Base-by-base conservation (phyloP, 2,888 invertebrate genomes). In the Chelonus formosanus region DNA sequence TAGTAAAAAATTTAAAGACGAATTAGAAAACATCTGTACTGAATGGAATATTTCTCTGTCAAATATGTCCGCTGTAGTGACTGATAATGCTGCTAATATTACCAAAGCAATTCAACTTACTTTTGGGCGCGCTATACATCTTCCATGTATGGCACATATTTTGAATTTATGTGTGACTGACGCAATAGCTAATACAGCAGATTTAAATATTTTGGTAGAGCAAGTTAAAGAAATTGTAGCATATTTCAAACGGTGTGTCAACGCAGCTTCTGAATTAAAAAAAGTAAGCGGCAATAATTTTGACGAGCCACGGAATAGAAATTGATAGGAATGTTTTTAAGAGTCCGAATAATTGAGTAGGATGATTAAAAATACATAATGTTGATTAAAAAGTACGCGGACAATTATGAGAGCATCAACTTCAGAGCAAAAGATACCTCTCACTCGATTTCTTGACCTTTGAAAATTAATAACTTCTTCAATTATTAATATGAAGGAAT, bases 61-160 rank as follows among this genome's bases (percentile, higher is more conserved):
- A 50, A 50, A 50, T 4, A 31, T 50, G 4, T 3, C 20, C 3
- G 50, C 50, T 0, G 7, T 50, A 1, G 31, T 31, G 3, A 31
- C 50, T 5, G 50, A 31, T 31, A 50, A 50, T 50, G 50, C 4
- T 31, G 50, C 50, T 31, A 50, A 50, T 50, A 50, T 50, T 4
- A 31, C 31, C 4, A 31, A 50, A 50, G 32, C 50, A 4, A 50
- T 50, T 31, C 6, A 31, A 31, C 7, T 31, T 5, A 31, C 10
- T 3, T 50, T 50, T 31, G 32, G 31, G 3, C 3, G 4, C 0
- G 20, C 50, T 2, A 32, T 5, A 31, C 50, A 50, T 6, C 4
- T 50, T 4, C 50, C 31, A 5, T 50, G 50, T 7, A 5, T 50
- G 31, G 50, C 50, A 7, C 50, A 50, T 5, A n/a, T n/a, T n/a